Percentiles rank a stretch among this genome's conserved stretches.
Evolutionary conservation across 2,888 invertebrate species (phyloP).

Genomic region (Drosophila flavopinicola): DNA sequence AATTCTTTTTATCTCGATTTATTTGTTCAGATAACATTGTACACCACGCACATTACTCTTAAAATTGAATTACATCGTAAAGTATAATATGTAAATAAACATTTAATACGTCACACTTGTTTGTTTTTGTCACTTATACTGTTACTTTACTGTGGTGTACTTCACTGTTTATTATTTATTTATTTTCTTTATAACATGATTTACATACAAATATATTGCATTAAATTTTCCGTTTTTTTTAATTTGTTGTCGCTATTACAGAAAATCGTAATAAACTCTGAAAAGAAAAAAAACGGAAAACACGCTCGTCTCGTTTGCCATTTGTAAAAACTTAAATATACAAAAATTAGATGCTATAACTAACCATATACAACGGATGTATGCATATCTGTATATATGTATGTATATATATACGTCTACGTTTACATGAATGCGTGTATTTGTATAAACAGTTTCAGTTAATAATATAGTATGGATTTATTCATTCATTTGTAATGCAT

Average conservation of each 20-base stretch:
- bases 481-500: conserved; percentile 70
- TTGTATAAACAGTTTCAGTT: conserved; percentile 69
- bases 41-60: conserved; percentile 63
- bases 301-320: conserved; percentile 32
- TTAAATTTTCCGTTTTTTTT: conserved; percentile 32
- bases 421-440: conserved; percentile 48
- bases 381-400: conserved; percentile 40
- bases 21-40: conserved; percentile 43
- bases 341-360: conserved; percentile 75
- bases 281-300: conserved; percentile 61
- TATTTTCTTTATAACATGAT: conserved; percentile 44
- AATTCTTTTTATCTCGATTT: conserved; percentile 38
- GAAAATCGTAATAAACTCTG: conserved; percentile 51
- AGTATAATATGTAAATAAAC: conserved; percentile 56
- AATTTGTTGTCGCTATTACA: conserved; percentile 42
- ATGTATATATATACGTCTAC: conserved; percentile 37
- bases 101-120: conserved; percentile 61
- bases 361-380: conserved; percentile 64
- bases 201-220: conserved; percentile 51
- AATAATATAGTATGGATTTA: conserved; percentile 65
- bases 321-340: conserved; percentile 77
- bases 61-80: conserved; percentile 37
- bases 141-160: conserved; percentile 52
- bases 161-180: conserved; percentile 25
- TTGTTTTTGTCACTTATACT: conserved; percentile 32